Base-by-base conservation (phyloP, 23 tunicate genomes). In the Aplidium turbinatum region DNA sequence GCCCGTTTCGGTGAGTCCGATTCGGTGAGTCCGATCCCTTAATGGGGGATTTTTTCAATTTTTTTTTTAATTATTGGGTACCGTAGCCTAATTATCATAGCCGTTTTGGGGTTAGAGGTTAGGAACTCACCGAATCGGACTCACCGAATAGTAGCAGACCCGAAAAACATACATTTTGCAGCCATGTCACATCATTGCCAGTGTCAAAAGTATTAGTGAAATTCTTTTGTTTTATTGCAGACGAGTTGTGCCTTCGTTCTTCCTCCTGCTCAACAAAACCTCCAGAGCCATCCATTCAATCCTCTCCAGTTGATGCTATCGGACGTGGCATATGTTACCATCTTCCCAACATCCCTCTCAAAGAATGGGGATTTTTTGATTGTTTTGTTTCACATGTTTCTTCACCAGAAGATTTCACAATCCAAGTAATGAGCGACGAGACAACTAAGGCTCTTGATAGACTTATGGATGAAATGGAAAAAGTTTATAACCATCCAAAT, bases 381-480 rank as follows among this genome's bases (percentile, higher is more conserved):
- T 38, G 84, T 18, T 88, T 47, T 69, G 83, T 88, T 52, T 63
- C 87, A 4, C 65, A 81, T 30, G 78, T 88, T 3, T 50, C 66
- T 13, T 54, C 64, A 25, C 96, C 96, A 19, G 60, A 72, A 1
- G 53, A 70, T 36, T 88, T 88, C 35, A 57, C 50, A 68, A 68
- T 88, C 36, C 96, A 88, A 45, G 56, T 88, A 1, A 66, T 74
- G 19, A 78, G 87, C 3, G 38, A 52, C 1, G 68, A 81, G 24
- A 88, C 96, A 23, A 88, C 96, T 18, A 79, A 54, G 19, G 96
- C 96, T 31, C 56, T 88, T 32, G 69, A 88, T 76, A 35, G 26
- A 4, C 61, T 88, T 24, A 88, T 88, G 96, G 96, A 88, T 69
- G 72, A 69, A 4, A 22, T 88, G 75, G 96, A 88, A 67, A 66